Evolutionary conservation across 2,797 vertebrate species (phyloP), one percentile per base, ranked within the genome.

Genomic region (Chelidonichthys spinosus): DNA sequence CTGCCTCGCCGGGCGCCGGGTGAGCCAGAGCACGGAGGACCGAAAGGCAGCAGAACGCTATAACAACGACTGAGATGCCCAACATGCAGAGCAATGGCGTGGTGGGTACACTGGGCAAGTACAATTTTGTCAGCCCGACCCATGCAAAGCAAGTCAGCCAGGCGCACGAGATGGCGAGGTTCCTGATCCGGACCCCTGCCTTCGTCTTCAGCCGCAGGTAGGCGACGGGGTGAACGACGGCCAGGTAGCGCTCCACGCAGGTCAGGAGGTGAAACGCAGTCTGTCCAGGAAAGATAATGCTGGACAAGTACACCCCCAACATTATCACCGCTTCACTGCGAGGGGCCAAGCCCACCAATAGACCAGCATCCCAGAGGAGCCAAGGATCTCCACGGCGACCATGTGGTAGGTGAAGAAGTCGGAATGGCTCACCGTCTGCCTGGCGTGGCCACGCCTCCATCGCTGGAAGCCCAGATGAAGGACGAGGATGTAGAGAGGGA

Each of bases 371-470:
- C 72, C 84, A 0, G 62, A 7, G 4, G 58, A 6, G 0, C 8
- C 14, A 0, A 61, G 0, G 0, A 76, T 15, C 63, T 84, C 82
- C 15, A 75, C 0, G 1, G 15, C 0, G 8, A 67, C 32, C 25
- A 56, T 43, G 56, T 84, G 58, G 67, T 42, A 79, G 70, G 81
- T 84, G 52, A 82, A 64, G 53, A 36, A 0, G 56, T 86, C 74
- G 0, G 72, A 59, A 66, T 63, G 43, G 36, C n/a, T 78, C 1
- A 11, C 17, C 1, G 18, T 25, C 7, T 15, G 52, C 11, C 33
- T 25, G 5, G 40, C 17, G 25, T 25, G 25, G 25, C 25, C 25
- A 17, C 32, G 5, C 70, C 49, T 46, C 64, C 69, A 63, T 3
- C 8, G 50, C 0, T 55, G 68, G 44, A 70, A 40, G 2, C 76